These are phyloP conservation scores for Selenia dentaria DNA, from an alignment of 2,888 invertebrate genomes.

Conservation along the genomic window DNA sequence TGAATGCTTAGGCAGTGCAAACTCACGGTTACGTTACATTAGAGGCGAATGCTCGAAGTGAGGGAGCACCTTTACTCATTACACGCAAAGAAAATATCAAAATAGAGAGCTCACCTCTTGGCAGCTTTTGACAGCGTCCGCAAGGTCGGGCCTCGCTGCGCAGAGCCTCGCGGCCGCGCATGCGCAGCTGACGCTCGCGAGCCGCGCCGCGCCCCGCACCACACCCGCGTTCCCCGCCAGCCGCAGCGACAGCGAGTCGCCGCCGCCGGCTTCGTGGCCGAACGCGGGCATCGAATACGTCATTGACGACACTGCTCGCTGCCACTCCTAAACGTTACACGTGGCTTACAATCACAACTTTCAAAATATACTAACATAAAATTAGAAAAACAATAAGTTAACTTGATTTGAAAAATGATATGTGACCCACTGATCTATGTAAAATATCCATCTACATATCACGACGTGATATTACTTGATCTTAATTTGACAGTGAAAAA, in stretches of 20 bases:
- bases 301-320: constrained; percentile 64
- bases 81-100: no score
- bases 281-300: constrained; percentile 41
- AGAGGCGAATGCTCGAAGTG: no score
- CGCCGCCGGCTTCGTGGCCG: constrained; percentile 22
- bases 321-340: constrained; percentile 63
- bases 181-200: constrained; percentile 76
- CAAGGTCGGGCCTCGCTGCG: constrained; percentile 62
- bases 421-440: no score
- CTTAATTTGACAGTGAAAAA: no score
- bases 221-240: constrained; percentile 68
- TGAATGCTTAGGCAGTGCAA: no score
- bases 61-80: no score
- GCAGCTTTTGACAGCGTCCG: constrained; percentile 61
- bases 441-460: no score
- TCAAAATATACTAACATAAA: no score
- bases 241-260: constrained; percentile 35
- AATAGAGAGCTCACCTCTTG: constrained; percentile 71
- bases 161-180: constrained; percentile 74
- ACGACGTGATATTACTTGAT: no score
- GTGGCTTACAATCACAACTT: background rate
- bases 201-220: constrained; percentile 68
- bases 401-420: no score
- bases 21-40: no score
- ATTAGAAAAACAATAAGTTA: no score